Conservation (phyloP, 2,113 vertebrate species). For the Synchiropus splendidus region DNA sequence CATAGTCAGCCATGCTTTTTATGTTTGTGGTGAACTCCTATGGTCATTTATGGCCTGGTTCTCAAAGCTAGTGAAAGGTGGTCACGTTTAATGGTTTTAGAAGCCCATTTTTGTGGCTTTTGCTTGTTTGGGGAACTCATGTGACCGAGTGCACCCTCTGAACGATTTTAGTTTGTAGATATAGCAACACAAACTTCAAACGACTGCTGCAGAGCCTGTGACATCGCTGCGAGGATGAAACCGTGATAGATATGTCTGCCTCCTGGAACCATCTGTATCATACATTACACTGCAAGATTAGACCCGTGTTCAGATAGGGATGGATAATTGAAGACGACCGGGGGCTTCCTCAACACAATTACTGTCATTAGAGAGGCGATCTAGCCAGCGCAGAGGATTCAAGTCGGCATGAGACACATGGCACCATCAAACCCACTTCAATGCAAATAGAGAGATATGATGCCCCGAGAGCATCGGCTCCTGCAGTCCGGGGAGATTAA, state of each 20-base stretch:
- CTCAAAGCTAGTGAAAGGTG: no score
- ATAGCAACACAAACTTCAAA: no score
- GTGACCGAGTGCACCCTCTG: no score
- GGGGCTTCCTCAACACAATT: conserved; percentile 47
- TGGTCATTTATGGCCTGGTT: no score
- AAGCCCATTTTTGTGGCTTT: no score
- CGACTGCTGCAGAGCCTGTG: no score
- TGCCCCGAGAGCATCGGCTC: conserved; percentile 8
- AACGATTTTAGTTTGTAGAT: no score
- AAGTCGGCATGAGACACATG: conserved; percentile 20
- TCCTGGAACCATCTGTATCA: conserved; percentile 34
- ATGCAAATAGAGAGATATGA: conserved; percentile 7
- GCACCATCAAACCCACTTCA: no score
- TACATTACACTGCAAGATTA: conserved; percentile 34
- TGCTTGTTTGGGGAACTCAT: no score
- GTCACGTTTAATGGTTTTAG: no score
- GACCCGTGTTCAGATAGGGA: conserved; percentile 16
- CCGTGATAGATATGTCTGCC: conserved; percentile 30
- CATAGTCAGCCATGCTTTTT: no score
- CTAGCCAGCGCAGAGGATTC: conserved; percentile 20
- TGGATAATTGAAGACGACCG: conserved; percentile 54
- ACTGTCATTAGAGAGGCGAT: conserved; percentile 45
- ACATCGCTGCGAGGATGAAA: conserved; percentile 15
- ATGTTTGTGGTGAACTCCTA: no score
- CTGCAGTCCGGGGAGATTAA: neutral